These are phyloP conservation scores for Sinotaia quadrata DNA, from an alignment of 2,888 invertebrate species.

Conservation along the genomic window DNA sequence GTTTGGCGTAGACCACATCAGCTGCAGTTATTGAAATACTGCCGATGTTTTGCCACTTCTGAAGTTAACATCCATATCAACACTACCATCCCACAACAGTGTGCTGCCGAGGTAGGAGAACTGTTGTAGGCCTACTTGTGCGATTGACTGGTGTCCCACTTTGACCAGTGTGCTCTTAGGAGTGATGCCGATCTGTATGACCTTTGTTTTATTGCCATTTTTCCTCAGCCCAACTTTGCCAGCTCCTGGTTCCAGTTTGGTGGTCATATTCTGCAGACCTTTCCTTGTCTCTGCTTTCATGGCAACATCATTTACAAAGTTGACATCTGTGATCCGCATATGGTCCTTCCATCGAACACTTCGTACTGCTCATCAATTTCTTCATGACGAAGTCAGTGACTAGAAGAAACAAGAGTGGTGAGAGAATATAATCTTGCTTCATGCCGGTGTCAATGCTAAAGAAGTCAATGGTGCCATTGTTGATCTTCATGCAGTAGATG, in stretches of 20 bases:
- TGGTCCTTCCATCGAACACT: neutral
- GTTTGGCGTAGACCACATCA: neutral
- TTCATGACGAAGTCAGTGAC: neutral
- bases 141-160: neutral
- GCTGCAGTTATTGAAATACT: neutral
- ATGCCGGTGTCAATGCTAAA: neutral
- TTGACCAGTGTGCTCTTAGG: neutral
- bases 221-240: neutral
- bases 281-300: neutral
- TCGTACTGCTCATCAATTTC: neutral
- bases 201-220: neutral
- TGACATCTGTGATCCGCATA: neutral
- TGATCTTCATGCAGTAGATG: neutral
- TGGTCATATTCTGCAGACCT: neutral
- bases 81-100: neutral
- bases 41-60: neutral
- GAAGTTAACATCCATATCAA: neutral
- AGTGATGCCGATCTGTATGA: neutral
- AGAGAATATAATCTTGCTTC: neutral
- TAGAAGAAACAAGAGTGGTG: neutral
- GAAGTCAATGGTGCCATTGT: neutral
- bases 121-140: neutral
- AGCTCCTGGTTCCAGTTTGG: neutral
- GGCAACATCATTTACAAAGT: neutral
- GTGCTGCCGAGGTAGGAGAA: neutral